Base-by-base conservation (phyloP, 2,797 vertebrate genomes). In the Falco peregrinus region DNA sequence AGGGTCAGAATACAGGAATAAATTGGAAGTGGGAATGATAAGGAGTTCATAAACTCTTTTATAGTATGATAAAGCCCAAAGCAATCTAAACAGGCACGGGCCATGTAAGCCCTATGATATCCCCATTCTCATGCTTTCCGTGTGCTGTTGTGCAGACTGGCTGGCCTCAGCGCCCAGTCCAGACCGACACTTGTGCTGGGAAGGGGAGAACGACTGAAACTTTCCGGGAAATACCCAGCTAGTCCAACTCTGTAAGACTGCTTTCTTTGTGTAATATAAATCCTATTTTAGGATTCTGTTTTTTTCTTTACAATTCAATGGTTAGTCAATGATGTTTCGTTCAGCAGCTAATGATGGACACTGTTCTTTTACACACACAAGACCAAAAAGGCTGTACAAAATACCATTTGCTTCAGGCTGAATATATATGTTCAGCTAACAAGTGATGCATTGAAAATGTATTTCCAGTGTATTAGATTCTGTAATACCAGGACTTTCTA, bases 381-480 rank as follows among this genome's bases (percentile, higher is more conserved):
- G 79, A 4, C 43, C 35, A 48, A 67, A 69, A 84, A 67, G n/a
- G 14, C 53, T 84, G 26, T 47, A 83, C 56, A 63, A 84, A 80
- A 60, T 48, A 48, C 39, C 47, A 41, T 88, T 93, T 63, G 26
- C 75, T 25, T 60, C 60, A 83, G 81, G 56, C 35, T 17, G 5
- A 60, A 68, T 67, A 33, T 63, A 73, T 92, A 73, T 86, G 60
- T 73, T 83, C 83, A 84, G 28, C 80, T 84, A 87, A 61, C 20
- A 84, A 78, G n/a, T 63, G 78, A 77, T 84, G 76, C 75, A 93
- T 21, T 91, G 90, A 67, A 91, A 93, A 89, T 65, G 39, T 45
- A 56, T 92, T 96, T 92, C 39, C 67, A 84, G 53, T 39, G 77
- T 84, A 69, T 90, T 84, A 75, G 61, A 64, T 80, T 91, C 75